Evolutionary conservation across 2,797 vertebrate species (phyloP), one percentile per base, ranked within the genome.

Genomic region (Danionella dracula): DNA sequence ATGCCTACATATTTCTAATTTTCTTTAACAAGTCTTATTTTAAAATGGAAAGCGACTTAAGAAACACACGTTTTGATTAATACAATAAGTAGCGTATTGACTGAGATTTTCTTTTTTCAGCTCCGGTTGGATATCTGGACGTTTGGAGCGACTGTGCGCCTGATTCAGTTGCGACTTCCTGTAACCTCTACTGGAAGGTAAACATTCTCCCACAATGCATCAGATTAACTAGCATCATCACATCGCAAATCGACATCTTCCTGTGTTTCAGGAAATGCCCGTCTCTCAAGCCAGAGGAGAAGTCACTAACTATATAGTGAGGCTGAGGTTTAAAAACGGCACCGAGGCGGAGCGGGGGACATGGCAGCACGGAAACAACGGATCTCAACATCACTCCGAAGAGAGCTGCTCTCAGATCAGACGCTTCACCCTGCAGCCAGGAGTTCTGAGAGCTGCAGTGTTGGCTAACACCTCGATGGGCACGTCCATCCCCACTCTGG

Each of bases 121-220:
- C 67, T 6, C 90, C 88, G 10, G 50, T 75, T 16, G 87, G 86
- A 65, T 17, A 76, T 27, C 66, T 89, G 54, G 82, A 90, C 66
- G 34, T 89, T 41, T 91, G 90, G 90, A 75, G 17, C 49, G 85
- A 87, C 62, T 90, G 90, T 58, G 74, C 68, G 6, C 31, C 48
- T 13, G 51, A 35, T 20, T 49, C 65, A 4, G 8, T 31, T n/a
- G 73, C 15, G 8, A 20, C 11, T 5, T 62, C 74, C n/a, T 91
- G 88, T 70, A 57, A 66, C 55, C 16, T 90, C 17, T 78, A 60
- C 4, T 90, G 87, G 89, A 91, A 88, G 84, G 90, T 90, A 76
- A 15, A 20, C 0, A 27, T 40, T 10, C 6, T 41, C 32, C 35
- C 13, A 27, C 23, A 27, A 3, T 6, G 23, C 23, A 27, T 27